Evolutionary conservation across 2,888 invertebrate species (phyloP).

Genomic region (Branchipolynoe longqiensis): DNA sequence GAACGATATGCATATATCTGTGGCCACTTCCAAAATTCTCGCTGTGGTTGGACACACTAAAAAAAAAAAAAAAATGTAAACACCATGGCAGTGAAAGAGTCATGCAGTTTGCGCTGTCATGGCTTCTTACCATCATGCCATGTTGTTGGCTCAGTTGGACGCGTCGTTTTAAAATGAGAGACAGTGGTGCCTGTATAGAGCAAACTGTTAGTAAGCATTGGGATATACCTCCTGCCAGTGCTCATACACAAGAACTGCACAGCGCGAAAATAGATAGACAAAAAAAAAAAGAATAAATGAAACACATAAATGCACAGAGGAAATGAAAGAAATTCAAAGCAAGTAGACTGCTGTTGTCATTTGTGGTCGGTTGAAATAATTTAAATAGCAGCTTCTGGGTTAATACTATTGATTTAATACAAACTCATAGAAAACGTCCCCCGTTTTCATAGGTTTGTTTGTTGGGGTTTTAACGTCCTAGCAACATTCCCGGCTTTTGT

Average conservation of each 20-base stretch:
- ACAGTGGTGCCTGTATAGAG: constrained; percentile 27
- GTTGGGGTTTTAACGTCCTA: no score
- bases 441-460: no score
- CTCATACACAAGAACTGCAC: background rate
- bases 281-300: background rate
- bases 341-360: no score
- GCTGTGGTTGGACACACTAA: no score
- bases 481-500: no score
- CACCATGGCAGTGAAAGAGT: background rate
- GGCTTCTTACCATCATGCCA: constrained; percentile 52
- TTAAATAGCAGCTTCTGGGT: no score
- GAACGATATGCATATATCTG: background rate
- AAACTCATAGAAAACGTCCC: no score
- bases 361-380: no score
- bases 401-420: no score
- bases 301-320: background rate
- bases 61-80: no score
- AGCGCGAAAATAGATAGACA: background rate
- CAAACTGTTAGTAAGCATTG: constrained; percentile 28
- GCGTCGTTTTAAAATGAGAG: constrained; percentile 54
- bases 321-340: no score
- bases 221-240: background rate
- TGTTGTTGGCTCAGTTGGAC: constrained; percentile 45
- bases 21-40: constrained; percentile 30
- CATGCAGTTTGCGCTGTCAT: constrained; percentile 25